Conservation (phyloP, 2,113 vertebrate species). For the Gnathonemus longibarbis region DNA sequence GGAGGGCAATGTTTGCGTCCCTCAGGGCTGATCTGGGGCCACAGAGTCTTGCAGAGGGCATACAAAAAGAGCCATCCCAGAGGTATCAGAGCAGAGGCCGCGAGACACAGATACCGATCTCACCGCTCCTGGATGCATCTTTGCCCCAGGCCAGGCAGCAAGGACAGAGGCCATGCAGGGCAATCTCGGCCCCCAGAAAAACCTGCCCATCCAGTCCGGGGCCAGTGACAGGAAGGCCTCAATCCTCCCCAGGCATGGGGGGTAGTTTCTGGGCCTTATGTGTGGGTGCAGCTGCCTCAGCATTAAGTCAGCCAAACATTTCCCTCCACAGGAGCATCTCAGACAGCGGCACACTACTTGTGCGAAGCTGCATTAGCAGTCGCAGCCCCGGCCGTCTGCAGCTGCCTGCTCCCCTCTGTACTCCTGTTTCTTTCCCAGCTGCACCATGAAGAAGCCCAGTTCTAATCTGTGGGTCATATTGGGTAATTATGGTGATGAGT, state of each 20-base stretch:
- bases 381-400: background rate
- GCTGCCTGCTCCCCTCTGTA: background rate
- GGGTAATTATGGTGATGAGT: constrained; percentile 18
- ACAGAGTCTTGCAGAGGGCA: background rate
- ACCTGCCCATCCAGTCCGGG: constrained; percentile 26
- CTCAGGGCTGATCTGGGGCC: constrained; percentile 12
- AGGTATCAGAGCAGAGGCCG: constrained; percentile 13
- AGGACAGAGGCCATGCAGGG: constrained; percentile 21
- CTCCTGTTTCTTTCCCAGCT: constrained; percentile 1
- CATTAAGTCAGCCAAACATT: background rate
- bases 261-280: background rate
- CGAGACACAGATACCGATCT: constrained; percentile 37
- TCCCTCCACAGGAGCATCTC: background rate
- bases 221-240: background rate
- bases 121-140: constrained; percentile 25
- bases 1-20: constrained; percentile 13
- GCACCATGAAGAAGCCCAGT: constrained; percentile 12
- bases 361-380: background rate
- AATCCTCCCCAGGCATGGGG: background rate
- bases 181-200: constrained; percentile 36
- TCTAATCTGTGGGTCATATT: constrained; percentile 22
- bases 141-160: constrained; percentile 29
- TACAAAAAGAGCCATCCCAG: constrained; percentile 28
- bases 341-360: background rate
- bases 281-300: background rate